These are phyloP conservation scores for Phataginus tetradactyla DNA, from an alignment of 2,797 vertebrate genomes.

Conservation along the genomic window DNA sequence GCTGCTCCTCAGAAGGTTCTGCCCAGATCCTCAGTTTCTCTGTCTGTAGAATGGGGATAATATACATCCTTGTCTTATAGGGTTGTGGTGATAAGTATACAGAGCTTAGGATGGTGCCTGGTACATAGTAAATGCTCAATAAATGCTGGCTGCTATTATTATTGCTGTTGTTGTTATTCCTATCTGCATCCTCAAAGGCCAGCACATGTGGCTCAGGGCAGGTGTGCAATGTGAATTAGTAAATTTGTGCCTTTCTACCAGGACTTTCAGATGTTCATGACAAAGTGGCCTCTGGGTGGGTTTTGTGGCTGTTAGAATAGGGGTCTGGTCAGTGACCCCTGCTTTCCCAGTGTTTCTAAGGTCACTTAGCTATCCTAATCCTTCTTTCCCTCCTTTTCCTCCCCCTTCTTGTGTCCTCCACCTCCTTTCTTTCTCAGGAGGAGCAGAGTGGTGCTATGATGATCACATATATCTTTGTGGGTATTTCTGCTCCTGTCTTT, in stretches of 20 bases:
- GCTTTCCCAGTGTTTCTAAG: background rate
- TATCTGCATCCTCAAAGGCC: background rate
- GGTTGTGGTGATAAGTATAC: background rate
- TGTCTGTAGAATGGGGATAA: background rate
- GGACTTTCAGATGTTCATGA: background rate
- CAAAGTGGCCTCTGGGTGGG: background rate
- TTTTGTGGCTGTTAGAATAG: too few relatives aligned
- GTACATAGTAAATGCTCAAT: background rate
- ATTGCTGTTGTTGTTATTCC: background rate
- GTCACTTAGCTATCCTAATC: background rate
- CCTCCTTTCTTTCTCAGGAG: too few relatives aligned
- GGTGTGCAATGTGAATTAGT: background rate
- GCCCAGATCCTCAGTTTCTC: background rate
- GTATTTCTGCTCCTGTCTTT: background rate
- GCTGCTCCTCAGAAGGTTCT: accelerated
- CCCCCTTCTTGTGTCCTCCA: too few relatives aligned
- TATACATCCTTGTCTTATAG: background rate
- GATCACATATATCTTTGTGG: background rate
- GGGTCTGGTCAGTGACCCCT: background rate
- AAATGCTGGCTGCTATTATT: background rate
- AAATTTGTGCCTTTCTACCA: background rate
- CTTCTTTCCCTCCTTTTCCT: too few relatives aligned
- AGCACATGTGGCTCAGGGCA: slow-evolving; percentile 11
- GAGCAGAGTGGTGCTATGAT: background rate
- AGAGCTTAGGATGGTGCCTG: background rate